Conservation (phyloP, 1,140 invertebrate genomes). For the Helicoverpa armigera region DNA sequence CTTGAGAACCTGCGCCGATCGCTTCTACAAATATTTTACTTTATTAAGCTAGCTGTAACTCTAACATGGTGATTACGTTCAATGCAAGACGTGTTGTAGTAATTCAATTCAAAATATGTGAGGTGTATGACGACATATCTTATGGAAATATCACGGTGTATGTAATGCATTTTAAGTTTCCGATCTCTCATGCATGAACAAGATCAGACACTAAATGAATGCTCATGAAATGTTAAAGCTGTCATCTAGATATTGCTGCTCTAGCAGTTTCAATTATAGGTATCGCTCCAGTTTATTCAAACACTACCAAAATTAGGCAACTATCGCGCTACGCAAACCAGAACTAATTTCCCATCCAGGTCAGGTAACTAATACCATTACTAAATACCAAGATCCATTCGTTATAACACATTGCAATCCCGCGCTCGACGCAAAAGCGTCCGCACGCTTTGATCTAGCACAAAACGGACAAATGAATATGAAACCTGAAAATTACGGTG, state of each 20-base stretch:
- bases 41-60: not conserved
- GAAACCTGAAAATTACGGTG: constrained; percentile 68
- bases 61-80: not conserved
- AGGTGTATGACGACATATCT: too few relatives aligned
- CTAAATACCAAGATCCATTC: constrained; percentile 3
- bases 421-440: constrained; percentile 52
- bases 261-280: too few relatives aligned
- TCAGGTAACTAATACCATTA: constrained; percentile 14
- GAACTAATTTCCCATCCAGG: not conserved
- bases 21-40: constrained; percentile 44
- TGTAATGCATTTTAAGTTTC: too few relatives aligned
- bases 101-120: not conserved
- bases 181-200: too few relatives aligned
- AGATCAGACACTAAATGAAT: too few relatives aligned
- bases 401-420: constrained; percentile 17
- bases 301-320: too few relatives aligned
- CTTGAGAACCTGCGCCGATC: constrained; percentile 77
- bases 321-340: not conserved
- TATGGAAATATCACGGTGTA: too few relatives aligned
- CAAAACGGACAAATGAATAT: constrained; percentile 75
- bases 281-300: too few relatives aligned
- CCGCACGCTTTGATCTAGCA: constrained; percentile 66
- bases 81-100: not conserved
- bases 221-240: too few relatives aligned
- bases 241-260: too few relatives aligned